A percentile compares a stretch with the other conserved stretches of the same genome.
These are phyloP conservation scores for Ridgeia piscesae DNA, from an alignment of 1,140 invertebrate species.

Conservation along the genomic window DNA sequence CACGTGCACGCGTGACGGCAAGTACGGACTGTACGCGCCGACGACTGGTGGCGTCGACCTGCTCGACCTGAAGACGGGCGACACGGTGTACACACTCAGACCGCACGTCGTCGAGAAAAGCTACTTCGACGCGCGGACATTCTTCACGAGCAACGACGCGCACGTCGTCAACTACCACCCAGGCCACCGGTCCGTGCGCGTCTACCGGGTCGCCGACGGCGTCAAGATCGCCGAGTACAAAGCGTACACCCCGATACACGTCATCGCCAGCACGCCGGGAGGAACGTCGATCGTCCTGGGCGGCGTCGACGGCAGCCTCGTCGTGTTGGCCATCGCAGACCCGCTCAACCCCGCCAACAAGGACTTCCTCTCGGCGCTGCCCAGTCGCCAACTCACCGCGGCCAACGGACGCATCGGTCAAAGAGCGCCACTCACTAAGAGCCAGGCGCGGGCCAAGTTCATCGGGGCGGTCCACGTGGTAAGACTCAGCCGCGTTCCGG, in stretches of 20 bases:
- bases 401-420: neutral
- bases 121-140: constrained; percentile 90
- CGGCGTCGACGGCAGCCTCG: constrained; percentile 90
- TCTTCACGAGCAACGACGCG: constrained; percentile 91
- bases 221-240: constrained; percentile 89
- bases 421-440: neutral
- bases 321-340: constrained; percentile 87
- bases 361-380: constrained; percentile 38
- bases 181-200: constrained; percentile 85
- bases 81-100: constrained; percentile 80
- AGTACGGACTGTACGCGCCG: constrained; percentile 89
- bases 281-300: constrained; percentile 81
- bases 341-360: constrained; percentile 58
- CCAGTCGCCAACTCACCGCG: constrained; percentile 13
- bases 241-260: constrained; percentile 86
- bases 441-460: neutral
- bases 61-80: constrained; percentile 63
- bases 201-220: constrained; percentile 86
- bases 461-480: neutral
- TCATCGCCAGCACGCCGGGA: constrained; percentile 79
- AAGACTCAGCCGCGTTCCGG: neutral
- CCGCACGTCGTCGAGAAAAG: constrained; percentile 88
- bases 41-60: constrained; percentile 84
- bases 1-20: constrained; percentile 61
- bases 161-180: constrained; percentile 97